Evolutionary conservation across 35 echinoderm and acorn worm genomes (phyloP), one percentile per base, ranked within the genome.

Genomic region (Patiria miniata): DNA sequence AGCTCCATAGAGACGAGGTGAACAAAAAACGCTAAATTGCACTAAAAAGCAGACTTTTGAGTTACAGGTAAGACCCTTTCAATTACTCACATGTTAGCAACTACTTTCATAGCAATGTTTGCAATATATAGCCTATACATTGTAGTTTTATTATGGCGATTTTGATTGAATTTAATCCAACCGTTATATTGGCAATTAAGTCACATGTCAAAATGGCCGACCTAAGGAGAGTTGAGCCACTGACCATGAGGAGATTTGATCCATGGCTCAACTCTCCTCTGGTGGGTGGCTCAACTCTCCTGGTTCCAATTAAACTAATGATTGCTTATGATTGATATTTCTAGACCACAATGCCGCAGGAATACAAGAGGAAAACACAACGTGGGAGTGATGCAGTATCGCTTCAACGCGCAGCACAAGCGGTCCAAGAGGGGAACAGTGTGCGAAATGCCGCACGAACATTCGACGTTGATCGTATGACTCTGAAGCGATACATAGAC

Each of bases 301-400:
- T 61, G 19, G 19, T 22, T 61, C 58, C 28, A 21, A 61, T 30
- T 6, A 61, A 5, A 61, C 19, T 61, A 61, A 61, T 61, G 58
- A 16, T 61, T 61, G 28, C 58, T 61, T 61, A 39, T 78, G 37
- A 39, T 39, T 47, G n/a, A n/a, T n/a, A n/a, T 28, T 76, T 86
- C 39, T 59, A 77, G 84, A 77, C 10, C 12, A 37, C 68, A 21
- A 92, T 87, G 90, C 83, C 58, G 81, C 90, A 78, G 79, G 59
- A 34, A 40, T 87, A 92, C 40, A 92, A 92, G 78, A 76, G 78
- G 44, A 92, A 87, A 69, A 92, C 84, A 1, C 29, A 83, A 1
- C 42, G 79, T 65, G 79, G 91, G 39, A 87, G 36, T 38, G 80
- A 51, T 56, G 79, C 79, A 1, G 81, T 80, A 37, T 19, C 85